Percentiles rank a stretch among this genome's conserved stretches.
phyloP scores from a whole-genome alignment of 2,113 vertebrate genomes.

The Eleginops maclovinus region DNA sequence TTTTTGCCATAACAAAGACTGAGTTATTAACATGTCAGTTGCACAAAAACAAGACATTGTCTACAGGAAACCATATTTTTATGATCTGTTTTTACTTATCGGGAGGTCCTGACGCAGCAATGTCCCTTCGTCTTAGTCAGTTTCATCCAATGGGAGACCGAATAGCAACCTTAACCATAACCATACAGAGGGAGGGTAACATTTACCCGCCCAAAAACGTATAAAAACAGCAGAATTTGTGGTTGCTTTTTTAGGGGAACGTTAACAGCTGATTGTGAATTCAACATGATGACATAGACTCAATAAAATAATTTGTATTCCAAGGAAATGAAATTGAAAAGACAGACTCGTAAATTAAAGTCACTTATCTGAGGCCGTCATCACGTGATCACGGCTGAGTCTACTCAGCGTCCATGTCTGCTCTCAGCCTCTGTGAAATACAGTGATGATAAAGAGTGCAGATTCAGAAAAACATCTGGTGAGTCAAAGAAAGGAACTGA shows the following conservation, averaged over 20 bases:
- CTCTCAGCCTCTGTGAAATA: constrained; percentile 5
- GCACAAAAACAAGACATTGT: background rate
- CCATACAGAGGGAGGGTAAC: background rate
- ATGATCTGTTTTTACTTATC: too few relatives aligned
- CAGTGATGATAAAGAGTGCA: constrained; percentile 15
- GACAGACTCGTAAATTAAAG: background rate
- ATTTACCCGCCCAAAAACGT: too few relatives aligned
- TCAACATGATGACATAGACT: too few relatives aligned
- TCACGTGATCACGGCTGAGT: background rate
- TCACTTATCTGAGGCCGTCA: background rate
- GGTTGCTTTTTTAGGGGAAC: background rate
- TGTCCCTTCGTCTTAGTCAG: too few relatives aligned
- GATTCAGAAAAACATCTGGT: constrained; percentile 36
- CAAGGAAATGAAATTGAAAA: background rate
- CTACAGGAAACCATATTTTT: background rate
- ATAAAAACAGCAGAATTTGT: background rate
- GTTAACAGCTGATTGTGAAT: background rate
- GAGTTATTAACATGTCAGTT: background rate
- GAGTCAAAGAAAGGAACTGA: constrained; percentile 52
- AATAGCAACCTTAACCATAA: too few relatives aligned
- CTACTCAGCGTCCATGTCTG: background rate
- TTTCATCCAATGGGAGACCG: too few relatives aligned
- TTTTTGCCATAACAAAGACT: background rate
- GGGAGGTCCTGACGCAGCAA: too few relatives aligned
- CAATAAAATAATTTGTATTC: background rate